phyloP scores from a whole-genome alignment of 2,797 vertebrate genomes.

The Prunella strophiata region DNA sequence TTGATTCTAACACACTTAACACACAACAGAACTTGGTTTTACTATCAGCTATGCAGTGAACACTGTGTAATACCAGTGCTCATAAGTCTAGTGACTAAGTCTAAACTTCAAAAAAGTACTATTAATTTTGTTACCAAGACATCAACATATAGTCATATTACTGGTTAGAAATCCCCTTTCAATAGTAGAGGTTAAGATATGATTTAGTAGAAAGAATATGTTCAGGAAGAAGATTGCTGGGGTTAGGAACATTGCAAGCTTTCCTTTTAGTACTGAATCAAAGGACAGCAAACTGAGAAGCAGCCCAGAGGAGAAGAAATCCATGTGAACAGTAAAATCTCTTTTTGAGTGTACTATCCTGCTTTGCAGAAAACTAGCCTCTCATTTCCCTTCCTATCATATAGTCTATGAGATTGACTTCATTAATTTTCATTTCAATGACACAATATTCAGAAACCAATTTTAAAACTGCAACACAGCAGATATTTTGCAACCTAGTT shows the following conservation, averaged over 20 bases:
- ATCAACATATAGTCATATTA: not conserved
- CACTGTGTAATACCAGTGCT: not conserved
- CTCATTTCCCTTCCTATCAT: not conserved
- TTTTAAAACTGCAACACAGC: not conserved
- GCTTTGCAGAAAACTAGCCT: not conserved
- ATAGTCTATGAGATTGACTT: not conserved
- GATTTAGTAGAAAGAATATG: not conserved
- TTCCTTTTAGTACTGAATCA: not conserved
- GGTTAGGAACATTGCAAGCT: not conserved
- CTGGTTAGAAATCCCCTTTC: not conserved
- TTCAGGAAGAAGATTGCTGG: not conserved
- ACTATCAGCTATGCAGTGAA: not conserved
- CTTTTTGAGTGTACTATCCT: not conserved
- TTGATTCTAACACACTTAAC: not conserved
- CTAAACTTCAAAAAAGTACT: not conserved
- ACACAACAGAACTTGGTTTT: not conserved
- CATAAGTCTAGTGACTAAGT: not conserved
- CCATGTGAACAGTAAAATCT: not conserved
- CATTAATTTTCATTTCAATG: not conserved
- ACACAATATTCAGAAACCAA: not conserved
- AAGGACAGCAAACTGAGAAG: not conserved
- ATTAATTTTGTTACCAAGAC: not conserved
- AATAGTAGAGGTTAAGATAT: not conserved
- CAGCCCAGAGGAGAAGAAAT: not conserved
- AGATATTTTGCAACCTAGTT: not conserved